Evolutionary conservation across 2,797 vertebrate genomes (phyloP), one percentile per base, ranked within the genome.

Genomic region (Streptopelia turtur): DNA sequence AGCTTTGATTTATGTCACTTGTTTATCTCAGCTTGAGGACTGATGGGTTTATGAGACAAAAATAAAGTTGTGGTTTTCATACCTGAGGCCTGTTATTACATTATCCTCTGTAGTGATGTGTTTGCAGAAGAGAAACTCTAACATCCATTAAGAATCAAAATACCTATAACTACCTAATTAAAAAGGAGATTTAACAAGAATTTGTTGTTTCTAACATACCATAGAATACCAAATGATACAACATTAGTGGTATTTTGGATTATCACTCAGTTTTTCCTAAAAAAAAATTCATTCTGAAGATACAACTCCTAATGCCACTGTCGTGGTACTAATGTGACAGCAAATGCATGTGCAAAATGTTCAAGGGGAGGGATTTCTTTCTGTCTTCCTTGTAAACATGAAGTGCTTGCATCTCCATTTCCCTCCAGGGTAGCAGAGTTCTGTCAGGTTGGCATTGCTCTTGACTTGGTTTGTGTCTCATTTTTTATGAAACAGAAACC

Each of bases 1-100:
- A 93, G 22, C 45, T 87, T 75, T 98, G 97, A 96, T 97, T 96
- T 95, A 97, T 97, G 77, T 47, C 47, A 68, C 70, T 87, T 96
- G 69, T 85, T 96, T 87, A 33, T 77, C 71, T 94, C 89, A 86
- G 64, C 31, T 91, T n/a, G 52, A 77, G 95, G 83, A 87, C 17
- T 89, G 78, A 91, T 92, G 35, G 7, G 9, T 53, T 92, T 93
- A 45, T 53, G 72, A 89, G 75, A 55, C 37, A 82, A 92, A 96
- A 97, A 93, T 79, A 72, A 88, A 96, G 31, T 78, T 82, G 37
- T 80, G 45, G 6, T 27, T 47, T 55, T 97, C 47, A 61, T 71
- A 81, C 25, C 59, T 55, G 72, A 47, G 27, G 47, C 8, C 16
- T 53, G 3, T 91, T 52, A 78, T 74, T 89, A 31, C 4, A 2